These are phyloP conservation scores for Phortica okadai DNA, from an alignment of 2,888 invertebrate species.

Conservation along the genomic window DNA sequence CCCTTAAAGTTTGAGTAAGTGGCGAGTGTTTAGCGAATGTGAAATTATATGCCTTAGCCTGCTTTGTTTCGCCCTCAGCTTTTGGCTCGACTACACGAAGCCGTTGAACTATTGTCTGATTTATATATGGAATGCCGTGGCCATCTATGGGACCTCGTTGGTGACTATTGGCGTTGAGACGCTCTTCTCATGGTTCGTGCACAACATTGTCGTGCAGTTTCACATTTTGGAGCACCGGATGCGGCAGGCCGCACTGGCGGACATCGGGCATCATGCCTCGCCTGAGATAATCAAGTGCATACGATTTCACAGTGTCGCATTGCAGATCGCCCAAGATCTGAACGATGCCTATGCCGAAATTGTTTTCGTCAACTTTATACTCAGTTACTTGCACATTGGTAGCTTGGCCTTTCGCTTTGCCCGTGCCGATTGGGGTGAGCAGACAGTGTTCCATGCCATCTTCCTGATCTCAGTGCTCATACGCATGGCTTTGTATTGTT, in stretches of 20 bases:
- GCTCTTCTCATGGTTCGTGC: slow-evolving; percentile 49
- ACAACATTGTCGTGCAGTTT: slow-evolving; percentile 48
- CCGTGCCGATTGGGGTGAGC: slow-evolving; percentile 43
- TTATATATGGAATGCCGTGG: slow-evolving; percentile 47
- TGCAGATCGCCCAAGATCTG: slow-evolving; percentile 44
- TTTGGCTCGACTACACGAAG: slow-evolving; percentile 46
- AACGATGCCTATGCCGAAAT: slow-evolving; percentile 49
- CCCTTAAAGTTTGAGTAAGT: slow-evolving; percentile 46
- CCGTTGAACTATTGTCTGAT: slow-evolving; percentile 44
- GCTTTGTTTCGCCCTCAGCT: slow-evolving; percentile 36
- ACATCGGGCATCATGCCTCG: not conserved
- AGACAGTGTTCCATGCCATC: slow-evolving; percentile 44
- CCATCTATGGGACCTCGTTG: slow-evolving; percentile 37
- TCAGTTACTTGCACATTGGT: slow-evolving; percentile 52
- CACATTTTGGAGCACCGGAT: slow-evolving; percentile 36
- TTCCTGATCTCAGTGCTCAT: slow-evolving; percentile 45
- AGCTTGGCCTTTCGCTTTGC: slow-evolving; percentile 49
- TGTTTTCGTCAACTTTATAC: slow-evolving; percentile 51
- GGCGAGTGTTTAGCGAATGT: not conserved
- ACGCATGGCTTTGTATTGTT: slow-evolving; percentile 48
- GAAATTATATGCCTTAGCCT: not conserved
- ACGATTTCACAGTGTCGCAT: slow-evolving; percentile 39
- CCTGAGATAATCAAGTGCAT: slow-evolving; percentile 33
- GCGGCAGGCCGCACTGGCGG: slow-evolving; percentile 1
- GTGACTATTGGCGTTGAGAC: slow-evolving; percentile 46